These are phyloP conservation scores for Rhynchomys soricoides DNA, from an alignment of 2,113 vertebrate genomes.

Conservation along the genomic window DNA sequence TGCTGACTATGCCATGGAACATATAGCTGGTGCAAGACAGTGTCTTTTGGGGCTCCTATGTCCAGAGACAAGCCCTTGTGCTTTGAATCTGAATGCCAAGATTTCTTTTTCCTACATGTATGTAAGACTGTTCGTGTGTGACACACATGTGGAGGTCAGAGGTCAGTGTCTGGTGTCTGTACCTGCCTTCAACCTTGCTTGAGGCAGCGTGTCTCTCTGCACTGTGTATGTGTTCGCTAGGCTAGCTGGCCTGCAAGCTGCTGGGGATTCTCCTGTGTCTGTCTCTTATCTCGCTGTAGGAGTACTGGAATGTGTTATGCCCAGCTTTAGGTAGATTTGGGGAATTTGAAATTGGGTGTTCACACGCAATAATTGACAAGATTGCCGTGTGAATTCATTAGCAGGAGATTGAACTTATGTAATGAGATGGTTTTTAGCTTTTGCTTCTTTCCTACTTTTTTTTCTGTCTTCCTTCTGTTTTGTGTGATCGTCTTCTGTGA, in stretches of 20 bases:
- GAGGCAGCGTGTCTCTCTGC: background rate
- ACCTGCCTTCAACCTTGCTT: background rate
- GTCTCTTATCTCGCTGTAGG: background rate
- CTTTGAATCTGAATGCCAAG: background rate
- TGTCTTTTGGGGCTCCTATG: background rate
- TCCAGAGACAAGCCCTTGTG: background rate
- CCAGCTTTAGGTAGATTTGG: background rate
- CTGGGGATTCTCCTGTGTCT: background rate
- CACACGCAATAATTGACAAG: background rate
- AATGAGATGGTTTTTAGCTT: background rate
- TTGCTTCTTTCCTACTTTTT: background rate
- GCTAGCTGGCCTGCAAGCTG: background rate
- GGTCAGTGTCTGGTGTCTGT: background rate
- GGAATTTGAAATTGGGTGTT: background rate
- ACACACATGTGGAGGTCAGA: background rate
- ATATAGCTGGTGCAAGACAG: background rate
- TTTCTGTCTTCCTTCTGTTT: background rate
- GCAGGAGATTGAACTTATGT: background rate
- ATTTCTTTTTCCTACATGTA: background rate
- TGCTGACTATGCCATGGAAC: background rate
- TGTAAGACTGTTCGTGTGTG: background rate
- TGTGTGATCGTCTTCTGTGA: background rate
- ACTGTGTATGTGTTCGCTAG: background rate
- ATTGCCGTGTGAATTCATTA: background rate
- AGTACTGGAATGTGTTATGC: background rate